Percentiles rank a stretch among this genome's conserved stretches.
Evolutionary conservation across 1,140 invertebrate species (phyloP).

Genomic region (Apis dorsata): DNA sequence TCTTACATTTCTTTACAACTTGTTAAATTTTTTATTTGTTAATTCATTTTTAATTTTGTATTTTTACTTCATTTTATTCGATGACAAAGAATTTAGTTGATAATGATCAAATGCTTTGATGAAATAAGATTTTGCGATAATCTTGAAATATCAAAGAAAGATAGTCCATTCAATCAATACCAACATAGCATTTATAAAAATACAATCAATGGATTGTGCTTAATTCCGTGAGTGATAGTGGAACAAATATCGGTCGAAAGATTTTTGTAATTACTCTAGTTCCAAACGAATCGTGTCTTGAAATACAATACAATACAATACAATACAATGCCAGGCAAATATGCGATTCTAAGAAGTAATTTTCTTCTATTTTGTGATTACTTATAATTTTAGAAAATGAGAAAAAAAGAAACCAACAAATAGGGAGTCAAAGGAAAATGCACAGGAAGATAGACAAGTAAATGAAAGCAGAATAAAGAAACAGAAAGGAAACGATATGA

Average conservation of each 20-base stretch:
- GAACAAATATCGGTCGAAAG: neutral
- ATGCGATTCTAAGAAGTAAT: neutral
- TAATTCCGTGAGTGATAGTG: neutral
- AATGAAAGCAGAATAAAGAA: neutral
- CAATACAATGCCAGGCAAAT: slow-evolving; percentile 24
- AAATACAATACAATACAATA: no score
- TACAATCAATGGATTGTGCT: neutral
- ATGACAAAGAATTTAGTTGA: no score
- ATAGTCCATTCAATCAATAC: slow-evolving; percentile 51
- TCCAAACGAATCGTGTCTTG: neutral
- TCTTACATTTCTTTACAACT: no score
- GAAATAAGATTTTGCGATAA: slow-evolving; percentile 26
- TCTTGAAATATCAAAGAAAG: slow-evolving; percentile 30
- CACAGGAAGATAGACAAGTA: neutral
- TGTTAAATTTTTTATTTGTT: no score
- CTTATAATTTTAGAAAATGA: neutral
- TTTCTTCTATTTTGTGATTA: slow-evolving; percentile 16
- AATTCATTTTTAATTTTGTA: no score
- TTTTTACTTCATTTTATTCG: no score
- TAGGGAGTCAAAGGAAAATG: neutral
- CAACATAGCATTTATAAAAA: slow-evolving; percentile 40
- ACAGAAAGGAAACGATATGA: slow-evolving; percentile 8
- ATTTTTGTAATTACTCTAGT: slow-evolving; percentile 23
- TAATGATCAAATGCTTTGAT: neutral
- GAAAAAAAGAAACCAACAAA: neutral